phyloP scores from a whole-genome alignment of 2,797 vertebrate genomes.

The Sarcoramphus papa region DNA sequence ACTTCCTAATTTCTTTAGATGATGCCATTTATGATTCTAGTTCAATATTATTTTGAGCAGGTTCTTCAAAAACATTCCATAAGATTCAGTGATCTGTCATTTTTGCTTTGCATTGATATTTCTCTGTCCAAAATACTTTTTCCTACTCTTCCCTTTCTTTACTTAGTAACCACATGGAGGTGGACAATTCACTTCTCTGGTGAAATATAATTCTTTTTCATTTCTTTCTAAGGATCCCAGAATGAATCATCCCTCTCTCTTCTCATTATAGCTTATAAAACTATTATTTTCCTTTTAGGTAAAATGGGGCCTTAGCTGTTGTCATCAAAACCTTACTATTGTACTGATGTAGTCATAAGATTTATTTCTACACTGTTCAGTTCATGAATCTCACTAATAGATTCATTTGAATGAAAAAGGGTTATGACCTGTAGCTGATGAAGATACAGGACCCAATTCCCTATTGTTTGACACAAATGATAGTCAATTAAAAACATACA shows the following conservation, averaged over 20 bases:
- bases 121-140: background rate
- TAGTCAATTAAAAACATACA: background rate
- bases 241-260: background rate
- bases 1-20: background rate
- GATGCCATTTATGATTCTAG: background rate
- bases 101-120: background rate
- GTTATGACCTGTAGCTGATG: background rate
- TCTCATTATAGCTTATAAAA: background rate
- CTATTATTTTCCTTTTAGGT: background rate
- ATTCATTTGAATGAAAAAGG: background rate
- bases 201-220: background rate
- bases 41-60: background rate
- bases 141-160: background rate
- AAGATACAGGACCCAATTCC: background rate
- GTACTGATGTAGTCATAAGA: background rate
- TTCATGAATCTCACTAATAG: background rate
- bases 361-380: background rate
- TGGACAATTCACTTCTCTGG: background rate
- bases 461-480: background rate
- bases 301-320: background rate
- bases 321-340: background rate
- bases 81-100: background rate
- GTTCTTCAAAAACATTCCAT: background rate
- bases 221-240: background rate
- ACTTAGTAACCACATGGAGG: background rate